Evolutionary conservation across 2,113 vertebrate genomes (phyloP).

Genomic region (Nothoprocta pentlandii): DNA sequence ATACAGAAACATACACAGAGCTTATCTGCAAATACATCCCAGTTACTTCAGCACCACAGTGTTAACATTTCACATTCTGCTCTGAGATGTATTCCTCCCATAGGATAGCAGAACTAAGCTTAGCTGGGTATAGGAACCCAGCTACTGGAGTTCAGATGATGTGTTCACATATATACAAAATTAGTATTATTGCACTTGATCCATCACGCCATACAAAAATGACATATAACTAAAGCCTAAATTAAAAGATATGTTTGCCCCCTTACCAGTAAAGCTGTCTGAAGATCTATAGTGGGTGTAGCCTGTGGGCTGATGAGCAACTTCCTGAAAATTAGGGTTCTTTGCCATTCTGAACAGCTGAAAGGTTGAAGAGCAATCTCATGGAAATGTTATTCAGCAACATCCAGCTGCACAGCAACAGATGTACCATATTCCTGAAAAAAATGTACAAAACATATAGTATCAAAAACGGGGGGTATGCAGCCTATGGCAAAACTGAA

Average conservation of each 20-base stretch:
- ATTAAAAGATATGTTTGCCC: neutral
- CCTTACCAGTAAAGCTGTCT: constrained; percentile 56
- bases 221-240: neutral
- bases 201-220: neutral
- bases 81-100: rapidly evolving
- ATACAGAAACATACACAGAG: neutral
- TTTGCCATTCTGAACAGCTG: constrained; percentile 59
- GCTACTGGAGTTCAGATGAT: neutral
- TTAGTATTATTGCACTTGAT: neutral
- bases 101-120: neutral
- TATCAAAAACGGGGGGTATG: neutral
- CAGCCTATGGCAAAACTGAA: rapidly evolving
- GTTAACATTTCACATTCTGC: rapidly evolving
- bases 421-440: constrained; percentile 61
- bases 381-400: neutral
- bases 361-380: neutral
- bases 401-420: constrained; percentile 40
- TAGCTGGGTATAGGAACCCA: neutral
- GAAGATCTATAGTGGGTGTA: constrained; percentile 29
- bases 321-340: constrained; percentile 69
- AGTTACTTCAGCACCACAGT: neutral
- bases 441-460: neutral
- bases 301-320: constrained; percentile 10
- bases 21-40: neutral
- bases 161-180: neutral